Evolutionary conservation across 2,888 invertebrate species (phyloP).

Genomic region (Smittia aterrima): DNA sequence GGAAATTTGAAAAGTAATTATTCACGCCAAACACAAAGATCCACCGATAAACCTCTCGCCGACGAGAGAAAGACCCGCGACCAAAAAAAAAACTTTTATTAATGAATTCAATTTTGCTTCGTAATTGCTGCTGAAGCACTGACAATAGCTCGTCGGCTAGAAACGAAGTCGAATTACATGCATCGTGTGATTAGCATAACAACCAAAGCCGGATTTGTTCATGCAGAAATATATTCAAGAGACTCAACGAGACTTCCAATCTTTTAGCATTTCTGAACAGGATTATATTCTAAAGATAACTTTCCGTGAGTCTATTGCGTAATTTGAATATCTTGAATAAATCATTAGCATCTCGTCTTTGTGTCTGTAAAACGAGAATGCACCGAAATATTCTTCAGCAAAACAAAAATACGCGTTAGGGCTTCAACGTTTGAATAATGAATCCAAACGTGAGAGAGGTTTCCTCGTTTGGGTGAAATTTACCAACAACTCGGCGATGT

Average conservation of each 20-base stretch:
- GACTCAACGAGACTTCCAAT: background rate
- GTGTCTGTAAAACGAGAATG: too few relatives aligned
- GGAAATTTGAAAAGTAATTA: constrained; percentile 1
- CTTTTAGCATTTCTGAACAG: background rate
- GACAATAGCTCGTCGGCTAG: background rate
- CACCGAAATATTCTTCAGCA: too few relatives aligned
- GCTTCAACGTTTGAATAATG: too few relatives aligned
- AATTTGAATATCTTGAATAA: background rate
- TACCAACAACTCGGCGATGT: too few relatives aligned
- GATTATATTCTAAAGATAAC: background rate
- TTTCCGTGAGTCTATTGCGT: background rate
- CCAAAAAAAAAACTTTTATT: constrained; percentile 7
- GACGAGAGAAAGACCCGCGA: background rate
- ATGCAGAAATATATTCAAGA: background rate
- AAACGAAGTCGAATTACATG: background rate
- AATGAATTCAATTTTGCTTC: constrained; percentile 12
- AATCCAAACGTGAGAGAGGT: too few relatives aligned
- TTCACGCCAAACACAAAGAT: background rate
- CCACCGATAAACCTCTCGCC: background rate
- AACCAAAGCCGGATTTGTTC: constrained; percentile 1
- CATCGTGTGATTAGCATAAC: constrained; percentile 9
- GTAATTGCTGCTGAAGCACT: background rate
- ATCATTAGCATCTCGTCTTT: background rate
- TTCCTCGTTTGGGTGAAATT: too few relatives aligned
- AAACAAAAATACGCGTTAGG: too few relatives aligned